These are phyloP conservation scores for Todiramphus chloris DNA, from an alignment of 2,113 vertebrate genomes.

Conservation along the genomic window DNA sequence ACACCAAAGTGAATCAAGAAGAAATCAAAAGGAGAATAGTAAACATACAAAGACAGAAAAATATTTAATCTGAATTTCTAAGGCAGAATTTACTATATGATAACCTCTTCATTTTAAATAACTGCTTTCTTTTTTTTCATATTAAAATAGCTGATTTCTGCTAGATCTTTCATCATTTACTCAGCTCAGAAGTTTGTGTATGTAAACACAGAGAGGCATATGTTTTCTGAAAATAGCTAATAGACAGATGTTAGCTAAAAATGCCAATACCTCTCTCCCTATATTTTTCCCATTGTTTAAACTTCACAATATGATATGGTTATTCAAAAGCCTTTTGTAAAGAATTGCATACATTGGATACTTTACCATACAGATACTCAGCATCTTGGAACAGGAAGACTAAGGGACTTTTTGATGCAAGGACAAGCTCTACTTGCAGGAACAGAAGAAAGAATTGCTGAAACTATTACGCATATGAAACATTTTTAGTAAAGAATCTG, in stretches of 20 bases:
- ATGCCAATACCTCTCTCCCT: background rate
- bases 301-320: background rate
- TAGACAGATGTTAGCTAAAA: background rate
- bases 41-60: background rate
- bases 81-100: background rate
- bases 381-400: background rate
- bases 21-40: background rate
- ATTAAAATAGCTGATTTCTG: background rate
- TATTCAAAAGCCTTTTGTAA: background rate
- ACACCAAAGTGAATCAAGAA: background rate
- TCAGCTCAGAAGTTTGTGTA: background rate
- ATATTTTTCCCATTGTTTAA: background rate
- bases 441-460: background rate
- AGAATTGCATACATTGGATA: background rate
- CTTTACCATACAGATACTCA: background rate
- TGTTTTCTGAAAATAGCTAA: background rate
- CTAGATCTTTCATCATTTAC: background rate
- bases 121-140: background rate
- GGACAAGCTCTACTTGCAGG: background rate
- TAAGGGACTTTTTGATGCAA: background rate
- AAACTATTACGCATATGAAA: background rate
- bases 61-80: background rate
- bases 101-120: background rate
- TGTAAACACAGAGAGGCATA: background rate
- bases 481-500: background rate